These are phyloP conservation scores for Microtus oregoni DNA, from an alignment of 2,113 vertebrate species.

Conservation along the genomic window DNA sequence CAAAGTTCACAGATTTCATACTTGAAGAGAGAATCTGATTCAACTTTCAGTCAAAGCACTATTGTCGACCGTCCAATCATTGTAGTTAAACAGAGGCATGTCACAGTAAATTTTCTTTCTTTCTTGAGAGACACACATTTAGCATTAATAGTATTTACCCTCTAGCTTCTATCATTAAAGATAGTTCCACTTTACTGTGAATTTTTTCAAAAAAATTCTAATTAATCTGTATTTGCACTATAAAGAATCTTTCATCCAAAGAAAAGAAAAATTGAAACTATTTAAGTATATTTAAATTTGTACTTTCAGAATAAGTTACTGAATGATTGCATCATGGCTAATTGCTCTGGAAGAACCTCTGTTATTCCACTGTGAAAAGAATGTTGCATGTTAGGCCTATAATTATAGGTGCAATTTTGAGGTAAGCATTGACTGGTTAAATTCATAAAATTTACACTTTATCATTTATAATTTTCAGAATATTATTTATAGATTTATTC, in stretches of 20 bases:
- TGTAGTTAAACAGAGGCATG: neutral
- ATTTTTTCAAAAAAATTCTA: constrained; percentile 80
- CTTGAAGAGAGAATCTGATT: constrained; percentile 43
- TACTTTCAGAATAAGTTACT: constrained; percentile 45
- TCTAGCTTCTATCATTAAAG: constrained; percentile 68
- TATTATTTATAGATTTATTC: constrained; percentile 5
- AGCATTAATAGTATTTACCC: constrained; percentile 71
- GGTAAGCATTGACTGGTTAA: neutral
- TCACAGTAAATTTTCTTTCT: constrained; percentile 45
- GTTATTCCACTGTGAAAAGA: neutral
- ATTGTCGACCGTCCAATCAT: neutral
- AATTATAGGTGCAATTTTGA: constrained; percentile 24
- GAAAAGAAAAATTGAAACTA: constrained; percentile 70
- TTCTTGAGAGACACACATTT: constrained; percentile 46
- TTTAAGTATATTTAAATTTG: constrained; percentile 64
- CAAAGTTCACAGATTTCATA: constrained; percentile 51
- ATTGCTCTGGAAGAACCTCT: neutral
- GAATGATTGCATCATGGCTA: neutral
- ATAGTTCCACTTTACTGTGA: constrained; percentile 60
- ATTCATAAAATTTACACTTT: neutral
- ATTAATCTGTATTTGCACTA: constrained; percentile 83
- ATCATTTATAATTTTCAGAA: neutral
- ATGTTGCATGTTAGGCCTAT: neutral
- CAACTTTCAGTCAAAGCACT: constrained; percentile 58
- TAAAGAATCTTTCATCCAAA: constrained; percentile 76